Evolutionary conservation across 2,797 vertebrate genomes (phyloP).

Genomic region (Parotocinclus haroldoi): DNA sequence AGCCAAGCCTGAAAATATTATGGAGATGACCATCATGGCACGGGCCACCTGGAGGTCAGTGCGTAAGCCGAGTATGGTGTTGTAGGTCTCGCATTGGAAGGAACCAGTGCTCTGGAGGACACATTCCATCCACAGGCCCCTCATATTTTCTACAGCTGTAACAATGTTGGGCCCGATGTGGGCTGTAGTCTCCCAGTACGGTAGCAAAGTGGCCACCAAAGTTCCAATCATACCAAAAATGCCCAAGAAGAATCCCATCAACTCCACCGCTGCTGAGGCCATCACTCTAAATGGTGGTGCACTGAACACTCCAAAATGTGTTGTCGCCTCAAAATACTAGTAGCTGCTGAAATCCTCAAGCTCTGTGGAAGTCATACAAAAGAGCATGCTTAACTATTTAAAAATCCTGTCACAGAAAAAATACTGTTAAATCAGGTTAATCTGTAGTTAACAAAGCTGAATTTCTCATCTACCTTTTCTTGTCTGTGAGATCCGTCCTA

Average conservation of each 20-base stretch:
- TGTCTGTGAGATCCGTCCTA: neutral
- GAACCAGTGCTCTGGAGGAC: constrained; percentile 90
- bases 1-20: constrained; percentile 78
- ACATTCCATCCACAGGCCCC: constrained; percentile 97
- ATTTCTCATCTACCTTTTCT: neutral
- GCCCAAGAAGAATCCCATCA: constrained; percentile 84
- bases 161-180: constrained; percentile 91
- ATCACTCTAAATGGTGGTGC: constrained; percentile 57
- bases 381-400: too few species aligned
- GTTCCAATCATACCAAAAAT: constrained; percentile 85
- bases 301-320: neutral
- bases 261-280: constrained; percentile 82
- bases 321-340: too few species aligned
- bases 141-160: constrained; percentile 82
- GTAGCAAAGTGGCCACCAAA: constrained; percentile 80
- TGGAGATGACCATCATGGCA: constrained; percentile 90
- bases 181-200: constrained; percentile 85
- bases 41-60: constrained; percentile 84
- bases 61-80: constrained; percentile 85
- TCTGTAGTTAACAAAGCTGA: neutral
- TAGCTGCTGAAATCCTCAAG: too few species aligned
- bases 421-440: too few species aligned
- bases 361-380: too few species aligned
- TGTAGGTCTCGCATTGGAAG: constrained; percentile 95
- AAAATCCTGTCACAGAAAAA: too few species aligned